Conservation (phyloP, 2,797 vertebrate species). For the Cryptoprocta ferox region DNA sequence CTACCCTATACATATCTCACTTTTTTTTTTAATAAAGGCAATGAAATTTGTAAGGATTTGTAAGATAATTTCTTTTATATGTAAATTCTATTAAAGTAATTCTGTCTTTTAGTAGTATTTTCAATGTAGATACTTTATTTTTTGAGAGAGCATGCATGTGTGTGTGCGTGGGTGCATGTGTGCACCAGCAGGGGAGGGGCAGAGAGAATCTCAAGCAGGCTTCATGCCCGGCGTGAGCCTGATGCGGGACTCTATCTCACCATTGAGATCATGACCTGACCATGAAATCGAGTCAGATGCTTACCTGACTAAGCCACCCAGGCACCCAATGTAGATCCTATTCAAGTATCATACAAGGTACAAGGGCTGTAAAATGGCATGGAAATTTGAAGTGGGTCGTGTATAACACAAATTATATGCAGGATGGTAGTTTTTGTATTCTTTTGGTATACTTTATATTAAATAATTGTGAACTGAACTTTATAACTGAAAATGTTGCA, state of each 20-base stretch:
- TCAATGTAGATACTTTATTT: conserved; percentile 65
- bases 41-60: conserved; percentile 90
- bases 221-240: no score
- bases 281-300: no score
- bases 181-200: no score
- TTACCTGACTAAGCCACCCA: no score
- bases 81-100: conserved; percentile 92
- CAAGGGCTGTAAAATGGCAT: conserved; percentile 89
- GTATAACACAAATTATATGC: conserved; percentile 92
- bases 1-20: conserved; percentile 94
- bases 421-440: conserved; percentile 88
- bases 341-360: conserved; percentile 69
- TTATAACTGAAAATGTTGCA: conserved; percentile 87
- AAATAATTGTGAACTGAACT: conserved; percentile 87
- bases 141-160: no score
- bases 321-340: conserved; percentile 44
- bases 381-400: conserved; percentile 89
- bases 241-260: no score
- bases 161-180: no score
- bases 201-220: no score
- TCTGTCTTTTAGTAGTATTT: conserved; percentile 90
- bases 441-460: conserved; percentile 83
- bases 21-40: conserved; percentile 87
- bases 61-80: conserved; percentile 95
- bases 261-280: no score